A percentile compares a stretch with the other conserved stretches of the same genome.
These are phyloP conservation scores for Cerastis rubricosa DNA, from an alignment of 2,888 invertebrate genomes.

Conservation along the genomic window DNA sequence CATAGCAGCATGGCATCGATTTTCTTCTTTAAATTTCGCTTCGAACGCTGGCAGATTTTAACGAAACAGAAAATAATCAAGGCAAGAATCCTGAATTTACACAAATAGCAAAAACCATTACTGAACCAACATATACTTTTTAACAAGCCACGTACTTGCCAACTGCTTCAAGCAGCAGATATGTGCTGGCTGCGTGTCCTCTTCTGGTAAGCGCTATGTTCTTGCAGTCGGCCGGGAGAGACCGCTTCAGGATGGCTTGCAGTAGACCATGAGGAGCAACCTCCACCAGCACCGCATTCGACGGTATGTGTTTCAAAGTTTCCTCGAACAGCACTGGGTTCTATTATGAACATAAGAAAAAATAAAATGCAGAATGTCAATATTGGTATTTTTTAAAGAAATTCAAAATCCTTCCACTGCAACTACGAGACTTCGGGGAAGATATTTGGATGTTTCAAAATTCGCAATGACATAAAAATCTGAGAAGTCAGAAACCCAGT, in stretches of 20 bases:
- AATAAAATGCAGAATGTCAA: no score
- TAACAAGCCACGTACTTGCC: conserved; percentile 89
- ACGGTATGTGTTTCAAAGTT: conserved; percentile 93
- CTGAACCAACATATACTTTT: no score
- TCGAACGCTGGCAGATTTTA: no score
- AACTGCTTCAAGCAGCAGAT: conserved; percentile 90
- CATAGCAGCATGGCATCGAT: no score
- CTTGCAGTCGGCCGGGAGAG: conserved; percentile 91
- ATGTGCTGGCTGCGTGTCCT: conserved; percentile 91
- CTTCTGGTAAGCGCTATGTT: conserved; percentile 94
- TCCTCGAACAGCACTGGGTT: conserved; percentile 95
- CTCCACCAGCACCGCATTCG: conserved; percentile 95
- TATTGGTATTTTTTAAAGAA: not conserved
- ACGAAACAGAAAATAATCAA: no score
- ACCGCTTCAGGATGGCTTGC: conserved; percentile 96
- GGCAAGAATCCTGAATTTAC: no score
- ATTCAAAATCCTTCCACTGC: not conserved
- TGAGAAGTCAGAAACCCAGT: no score
- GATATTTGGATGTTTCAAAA: no score
- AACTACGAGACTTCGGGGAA: not conserved
- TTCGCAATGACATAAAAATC: no score
- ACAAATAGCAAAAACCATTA: no score
- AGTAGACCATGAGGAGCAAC: conserved; percentile 97
- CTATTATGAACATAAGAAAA: conserved; percentile 20
- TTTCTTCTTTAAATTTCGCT: no score